Conservation (phyloP, 2,888 invertebrate genomes). For the Amphimallon solstitiale region DNA sequence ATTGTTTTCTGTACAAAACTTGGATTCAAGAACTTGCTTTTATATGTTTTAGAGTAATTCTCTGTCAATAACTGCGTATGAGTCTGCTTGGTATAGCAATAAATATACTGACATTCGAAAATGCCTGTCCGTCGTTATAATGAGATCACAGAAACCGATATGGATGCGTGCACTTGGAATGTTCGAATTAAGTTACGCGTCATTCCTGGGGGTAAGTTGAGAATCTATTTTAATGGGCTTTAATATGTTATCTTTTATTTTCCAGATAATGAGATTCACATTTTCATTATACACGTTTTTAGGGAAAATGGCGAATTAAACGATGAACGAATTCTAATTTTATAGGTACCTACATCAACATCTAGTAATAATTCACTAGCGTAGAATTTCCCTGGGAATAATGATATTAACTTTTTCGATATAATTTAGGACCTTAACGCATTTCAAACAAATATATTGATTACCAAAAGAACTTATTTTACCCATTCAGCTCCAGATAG, state of each 20-base stretch:
- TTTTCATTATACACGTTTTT: slow-evolving; percentile 45
- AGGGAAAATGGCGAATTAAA: slow-evolving; percentile 15
- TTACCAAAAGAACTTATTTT: too few relatives aligned
- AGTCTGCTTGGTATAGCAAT: slow-evolving; percentile 38
- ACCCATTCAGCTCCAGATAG: too few relatives aligned
- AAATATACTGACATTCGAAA: slow-evolving; percentile 34
- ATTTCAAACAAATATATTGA: too few relatives aligned
- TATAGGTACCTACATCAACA: too few relatives aligned
- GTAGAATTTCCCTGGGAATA: too few relatives aligned
- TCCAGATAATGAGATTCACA: slow-evolving; percentile 43
- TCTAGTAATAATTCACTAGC: too few relatives aligned
- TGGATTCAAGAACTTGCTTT: too few relatives aligned
- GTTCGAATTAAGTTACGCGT: slow-evolving; percentile 43
- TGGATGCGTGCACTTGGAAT: slow-evolving; percentile 42
- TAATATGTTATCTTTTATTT: slow-evolving; percentile 6
- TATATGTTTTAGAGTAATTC: slow-evolving; percentile 39
- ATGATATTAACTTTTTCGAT: too few relatives aligned
- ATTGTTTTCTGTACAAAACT: too few relatives aligned
- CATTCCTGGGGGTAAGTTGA: slow-evolving; percentile 42
- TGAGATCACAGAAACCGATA: slow-evolving; percentile 38
- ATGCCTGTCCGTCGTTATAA: slow-evolving; percentile 38
- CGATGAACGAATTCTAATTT: too few relatives aligned
- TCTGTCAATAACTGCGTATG: slow-evolving; percentile 31
- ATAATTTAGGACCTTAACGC: too few relatives aligned
- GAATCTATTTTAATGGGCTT: too few relatives aligned